Base-by-base conservation (phyloP, 2,113 vertebrate species). In the Nannospalax galili region DNA sequence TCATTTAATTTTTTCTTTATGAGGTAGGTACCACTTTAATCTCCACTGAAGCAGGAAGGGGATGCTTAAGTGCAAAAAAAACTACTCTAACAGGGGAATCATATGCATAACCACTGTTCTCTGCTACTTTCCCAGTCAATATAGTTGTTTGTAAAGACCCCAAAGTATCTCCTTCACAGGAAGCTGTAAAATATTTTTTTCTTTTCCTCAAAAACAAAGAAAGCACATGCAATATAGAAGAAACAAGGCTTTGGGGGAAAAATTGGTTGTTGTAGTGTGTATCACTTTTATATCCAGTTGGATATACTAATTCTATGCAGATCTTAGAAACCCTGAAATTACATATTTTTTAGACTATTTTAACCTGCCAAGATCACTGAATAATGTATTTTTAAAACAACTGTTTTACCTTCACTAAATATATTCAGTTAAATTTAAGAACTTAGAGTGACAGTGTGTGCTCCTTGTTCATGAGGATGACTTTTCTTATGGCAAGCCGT, bases 211-310 rank as follows among this genome's bases (percentile, higher is more conserved):
- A 80, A 80, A 94, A 42, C 79, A 95, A 93, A 86, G 64, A 75
- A 90, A 93, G 40, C 30, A 85, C 22, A 92, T 72, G 32, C 64
- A 84, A 95, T 82, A 4, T 75, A 70, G 79, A 94, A 5, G 75
- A 79, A 15, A 84, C 35, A 40, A 74, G 62, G 84, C 45, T 86
- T 69, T 19, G 19, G 0, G n/a, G 42, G 32, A 85, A 73, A 95
- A 65, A 77, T 3, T 88, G 58, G 40, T 35, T 82, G 30, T 85
- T 95, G n/a, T 65, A 90, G 87, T 84, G 70, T 58, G 77, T 75
- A 30, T 80, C 91, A 95, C 84, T 97, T 96, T 95, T 92, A 95
- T 74, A 96, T 95, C 79, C 89, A 94, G 90, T 62, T 96, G 70
- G 86, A 93, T 92, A 97, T 92, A 73, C 64, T 93, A 94, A 96